phyloP scores from a whole-genome alignment of 2,888 invertebrate species.

The Drosophila anceps region DNA sequence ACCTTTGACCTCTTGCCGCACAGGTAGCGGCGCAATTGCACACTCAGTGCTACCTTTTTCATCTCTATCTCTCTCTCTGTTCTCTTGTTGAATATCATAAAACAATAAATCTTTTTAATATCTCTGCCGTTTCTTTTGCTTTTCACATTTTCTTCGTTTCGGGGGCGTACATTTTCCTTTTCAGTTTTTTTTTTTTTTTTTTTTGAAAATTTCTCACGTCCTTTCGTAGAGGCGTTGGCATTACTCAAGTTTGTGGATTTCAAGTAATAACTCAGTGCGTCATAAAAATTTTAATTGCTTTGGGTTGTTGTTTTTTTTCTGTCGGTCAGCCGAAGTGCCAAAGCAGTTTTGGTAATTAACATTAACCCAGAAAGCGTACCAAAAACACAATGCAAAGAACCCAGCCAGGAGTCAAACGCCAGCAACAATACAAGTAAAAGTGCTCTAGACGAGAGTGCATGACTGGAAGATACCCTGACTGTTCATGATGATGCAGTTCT shows the following conservation, averaged over 20 bases:
- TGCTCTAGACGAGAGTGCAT: neutral
- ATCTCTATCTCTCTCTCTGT: neutral
- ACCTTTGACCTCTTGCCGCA: slow-evolving; percentile 45
- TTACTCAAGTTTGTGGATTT: slow-evolving; percentile 82
- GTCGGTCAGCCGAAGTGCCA: slow-evolving; percentile 73
- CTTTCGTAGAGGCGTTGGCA: slow-evolving; percentile 64
- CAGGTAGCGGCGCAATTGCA: slow-evolving; percentile 57
- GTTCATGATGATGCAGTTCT: neutral
- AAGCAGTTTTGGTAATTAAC: slow-evolving; percentile 81
- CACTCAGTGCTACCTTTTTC: slow-evolving; percentile 38
- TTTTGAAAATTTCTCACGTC: slow-evolving; percentile 69
- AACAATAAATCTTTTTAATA: slow-evolving; percentile 79
- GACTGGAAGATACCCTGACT: neutral
- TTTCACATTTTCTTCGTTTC: slow-evolving; percentile 36
- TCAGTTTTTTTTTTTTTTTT: slow-evolving; percentile 15
- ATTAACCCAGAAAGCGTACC: slow-evolving; percentile 76
- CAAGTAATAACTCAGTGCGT: slow-evolving; percentile 81
- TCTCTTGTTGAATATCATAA: slow-evolving; percentile 64
- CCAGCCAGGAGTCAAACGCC: slow-evolving; percentile 50
- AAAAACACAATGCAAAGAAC: slow-evolving; percentile 72
- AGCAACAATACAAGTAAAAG: slow-evolving; percentile 21
- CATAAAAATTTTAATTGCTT: slow-evolving; percentile 82
- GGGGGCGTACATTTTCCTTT: slow-evolving; percentile 75
- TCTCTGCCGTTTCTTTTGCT: slow-evolving; percentile 51
- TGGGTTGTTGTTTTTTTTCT: slow-evolving; percentile 59